Evolutionary conservation across 2,113 vertebrate species (phyloP), one percentile per base, ranked within the genome.

Genomic region (Misgurnus anguillicaudatus): DNA sequence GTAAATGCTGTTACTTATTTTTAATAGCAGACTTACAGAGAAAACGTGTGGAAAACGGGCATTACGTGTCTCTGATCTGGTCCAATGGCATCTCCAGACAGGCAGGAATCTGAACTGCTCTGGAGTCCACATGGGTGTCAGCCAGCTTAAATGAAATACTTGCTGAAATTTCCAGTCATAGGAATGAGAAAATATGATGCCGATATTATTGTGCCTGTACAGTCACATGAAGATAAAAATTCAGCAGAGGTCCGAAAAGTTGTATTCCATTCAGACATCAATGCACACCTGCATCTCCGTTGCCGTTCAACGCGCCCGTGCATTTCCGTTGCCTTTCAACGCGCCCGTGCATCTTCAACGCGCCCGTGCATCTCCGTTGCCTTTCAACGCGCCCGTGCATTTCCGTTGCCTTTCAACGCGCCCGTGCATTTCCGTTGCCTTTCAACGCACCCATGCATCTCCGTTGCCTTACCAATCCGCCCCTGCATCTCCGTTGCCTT

Each of bases 71-170:
- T 45, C 72, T 47, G 82, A 45, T 31, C 57, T 41, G 60, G 58
- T 55, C 42, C 51, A 72, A 53, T 67, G 65, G 66, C 41, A 82
- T 80, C 84, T 85, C 84, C 86, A 87, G 86, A 84, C 86, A 79
- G 84, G 67, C 80, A 64, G 82, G 86, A 87, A 87, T 76, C 82
- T 36, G 36, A 69, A 74, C 51, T n/a, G 58, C 24, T 45, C 60
- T 36, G 13, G n/a, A 81, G 79, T 55, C 68, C 65, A 81, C 71
- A 77, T 41, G 62, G 71, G 11, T 16, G n/a, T 39, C 73, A 48
- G 73, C 61, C 58, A 45, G 65, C 64, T 17, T 57, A 70, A 42
- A 45, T 68, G 10, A 68, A 68, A 74, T 24, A 9, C 53, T 70
- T 39, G 64, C 57, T 74, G 19, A 87, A 80, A 38, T 83, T 75